Evolutionary conservation across 2,113 vertebrate species (phyloP).

Genomic region (Scomber scombrus): DNA sequence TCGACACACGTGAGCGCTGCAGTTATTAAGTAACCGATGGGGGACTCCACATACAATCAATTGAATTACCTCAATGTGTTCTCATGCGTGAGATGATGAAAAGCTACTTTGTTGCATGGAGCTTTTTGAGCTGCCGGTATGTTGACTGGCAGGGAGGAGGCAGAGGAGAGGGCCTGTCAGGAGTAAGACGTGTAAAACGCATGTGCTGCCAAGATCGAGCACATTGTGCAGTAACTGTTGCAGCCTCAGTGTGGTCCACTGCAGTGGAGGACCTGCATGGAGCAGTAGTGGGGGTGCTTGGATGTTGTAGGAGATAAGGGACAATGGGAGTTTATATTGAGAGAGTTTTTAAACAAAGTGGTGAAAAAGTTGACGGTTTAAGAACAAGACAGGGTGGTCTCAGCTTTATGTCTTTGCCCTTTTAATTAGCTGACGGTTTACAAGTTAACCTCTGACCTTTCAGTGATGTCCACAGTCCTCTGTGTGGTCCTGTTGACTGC

Average conservation of each 20-base stretch:
- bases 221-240: conserved; percentile 32
- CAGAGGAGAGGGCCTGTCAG: neutral
- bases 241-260: conserved; percentile 29
- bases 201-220: conserved; percentile 36
- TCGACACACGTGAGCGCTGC: conserved; percentile 63
- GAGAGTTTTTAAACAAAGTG: neutral
- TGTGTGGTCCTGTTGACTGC: neutral
- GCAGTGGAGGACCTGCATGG: conserved; percentile 44
- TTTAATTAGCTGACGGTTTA: neutral
- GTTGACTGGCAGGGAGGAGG: conserved; percentile 38
- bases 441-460: conserved; percentile 8
- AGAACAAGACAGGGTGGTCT: neutral
- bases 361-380: neutral
- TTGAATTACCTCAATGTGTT: conserved; percentile 13
- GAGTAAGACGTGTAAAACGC: conserved; percentile 40
- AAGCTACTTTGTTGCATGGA: conserved; percentile 9
- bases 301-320: neutral
- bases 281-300: neutral
- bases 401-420: neutral
- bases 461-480: neutral
- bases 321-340: conserved; percentile 24
- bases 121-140: conserved; percentile 12
- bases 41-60: neutral
- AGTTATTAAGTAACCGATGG: conserved; percentile 61
- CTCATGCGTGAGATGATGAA: neutral